These are phyloP conservation scores for Dicaeum eximium DNA, from an alignment of 2,113 vertebrate species.

Conservation along the genomic window DNA sequence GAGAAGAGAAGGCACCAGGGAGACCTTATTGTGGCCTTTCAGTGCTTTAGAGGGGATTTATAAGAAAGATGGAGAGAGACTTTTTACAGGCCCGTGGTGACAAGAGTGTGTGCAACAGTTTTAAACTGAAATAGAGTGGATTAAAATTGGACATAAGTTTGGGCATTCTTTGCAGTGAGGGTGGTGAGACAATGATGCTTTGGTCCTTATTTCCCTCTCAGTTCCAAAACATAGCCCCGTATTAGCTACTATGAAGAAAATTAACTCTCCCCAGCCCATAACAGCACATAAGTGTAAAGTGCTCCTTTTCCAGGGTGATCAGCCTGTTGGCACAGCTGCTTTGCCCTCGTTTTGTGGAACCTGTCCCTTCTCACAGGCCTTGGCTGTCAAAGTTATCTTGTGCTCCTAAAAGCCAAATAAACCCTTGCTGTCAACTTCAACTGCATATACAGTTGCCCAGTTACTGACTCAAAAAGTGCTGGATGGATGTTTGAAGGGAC, in stretches of 20 bases:
- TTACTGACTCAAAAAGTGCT: background rate
- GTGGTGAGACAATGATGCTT: background rate
- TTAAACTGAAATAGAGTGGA: background rate
- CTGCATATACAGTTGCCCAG: background rate
- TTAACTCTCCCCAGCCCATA: background rate
- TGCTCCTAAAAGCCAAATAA: background rate
- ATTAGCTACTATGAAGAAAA: background rate
- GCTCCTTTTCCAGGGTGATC: background rate
- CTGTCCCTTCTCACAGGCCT: background rate
- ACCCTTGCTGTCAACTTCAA: background rate
- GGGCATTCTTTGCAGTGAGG: background rate
- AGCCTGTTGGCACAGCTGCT: background rate
- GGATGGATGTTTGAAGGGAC: background rate
- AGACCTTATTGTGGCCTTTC: background rate
- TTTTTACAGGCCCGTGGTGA: background rate
- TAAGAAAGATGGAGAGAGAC: background rate
- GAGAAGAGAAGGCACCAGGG: background rate
- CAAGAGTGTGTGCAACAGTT: background rate
- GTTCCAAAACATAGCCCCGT: background rate
- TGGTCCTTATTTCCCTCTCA: background rate
- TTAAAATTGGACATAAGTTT: background rate
- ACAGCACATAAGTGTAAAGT: background rate
- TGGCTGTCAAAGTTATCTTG: background rate
- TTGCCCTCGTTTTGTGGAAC: background rate
- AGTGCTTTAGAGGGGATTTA: background rate